Percentiles rank a stretch among this genome's conserved stretches.
These are phyloP conservation scores for Sesia bembeciformis DNA, from an alignment of 2,888 invertebrate species.

Conservation along the genomic window DNA sequence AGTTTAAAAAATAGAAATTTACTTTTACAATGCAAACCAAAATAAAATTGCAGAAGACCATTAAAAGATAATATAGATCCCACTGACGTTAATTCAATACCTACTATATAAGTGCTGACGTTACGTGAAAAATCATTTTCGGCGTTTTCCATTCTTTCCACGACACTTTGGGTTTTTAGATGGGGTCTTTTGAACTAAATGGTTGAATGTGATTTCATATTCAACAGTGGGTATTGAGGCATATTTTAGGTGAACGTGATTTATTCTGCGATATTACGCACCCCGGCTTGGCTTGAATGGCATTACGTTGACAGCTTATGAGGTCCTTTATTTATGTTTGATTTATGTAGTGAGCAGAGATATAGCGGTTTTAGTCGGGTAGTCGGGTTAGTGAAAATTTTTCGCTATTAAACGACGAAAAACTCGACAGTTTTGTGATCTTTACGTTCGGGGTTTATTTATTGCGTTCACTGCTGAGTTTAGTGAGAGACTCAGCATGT, in stretches of 20 bases:
- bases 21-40: too few species aligned
- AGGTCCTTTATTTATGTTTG: constrained; percentile 68
- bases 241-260: constrained; percentile 65
- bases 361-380: constrained; percentile 30
- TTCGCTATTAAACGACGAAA: constrained; percentile 21
- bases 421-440: constrained; percentile 6
- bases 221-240: constrained; percentile 57
- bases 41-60: too few species aligned
- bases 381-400: constrained; percentile 23
- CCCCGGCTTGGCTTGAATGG: constrained; percentile 61
- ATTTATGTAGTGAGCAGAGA: constrained; percentile 68
- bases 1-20: too few species aligned
- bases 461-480: neutral
- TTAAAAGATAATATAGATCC: too few species aligned
- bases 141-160: constrained; percentile 1
- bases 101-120: neutral
- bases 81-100: too few species aligned
- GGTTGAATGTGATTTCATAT: constrained; percentile 51
- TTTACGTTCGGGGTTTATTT: neutral
- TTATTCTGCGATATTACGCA: constrained; percentile 68
- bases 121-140: neutral
- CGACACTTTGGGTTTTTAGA: constrained; percentile 13
- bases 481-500: constrained; percentile 1
- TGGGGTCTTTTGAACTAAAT: constrained; percentile 28
- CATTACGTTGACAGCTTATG: constrained; percentile 70